Conservation (phyloP, 2,888 invertebrate genomes). For the Cantharis flavilabris region DNA sequence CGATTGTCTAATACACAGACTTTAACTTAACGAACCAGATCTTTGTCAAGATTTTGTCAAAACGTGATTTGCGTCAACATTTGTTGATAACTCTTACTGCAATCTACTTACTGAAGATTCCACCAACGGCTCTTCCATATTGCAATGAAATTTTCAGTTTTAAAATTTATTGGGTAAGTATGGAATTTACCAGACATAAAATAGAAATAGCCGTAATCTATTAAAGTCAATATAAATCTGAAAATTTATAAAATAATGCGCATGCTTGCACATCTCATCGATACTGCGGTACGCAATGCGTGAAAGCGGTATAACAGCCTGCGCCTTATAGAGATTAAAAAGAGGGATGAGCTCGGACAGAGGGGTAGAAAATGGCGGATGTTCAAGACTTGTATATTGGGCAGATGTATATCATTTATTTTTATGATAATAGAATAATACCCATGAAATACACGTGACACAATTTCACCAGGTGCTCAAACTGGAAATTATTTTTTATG, state of each 20-base stretch:
- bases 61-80: conserved; percentile 12
- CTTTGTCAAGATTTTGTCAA: conserved; percentile 24
- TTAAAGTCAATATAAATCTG: conserved; percentile 35
- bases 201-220: conserved; percentile 25
- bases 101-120: neutral
- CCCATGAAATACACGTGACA: conserved; percentile 3
- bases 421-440: conserved; percentile 45
- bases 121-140: neutral
- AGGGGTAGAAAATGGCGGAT: conserved; percentile 52
- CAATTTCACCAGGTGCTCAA: conserved; percentile 33
- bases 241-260: conserved; percentile 39
- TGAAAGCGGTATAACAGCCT: conserved; percentile 44
- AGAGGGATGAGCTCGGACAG: conserved; percentile 50
- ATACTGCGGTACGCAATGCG: conserved; percentile 46
- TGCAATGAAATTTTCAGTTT: neutral
- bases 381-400: conserved; percentile 49
- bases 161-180: neutral
- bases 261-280: conserved; percentile 44
- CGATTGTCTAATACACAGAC: conserved; percentile 23
- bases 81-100: conserved; percentile 3
- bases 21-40: conserved; percentile 23
- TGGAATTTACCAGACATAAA: conserved; percentile 10
- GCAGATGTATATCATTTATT: conserved; percentile 49
- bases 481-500: neutral
- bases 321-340: conserved; percentile 52